Evolutionary conservation across 92 coral and sea anemone species (phyloP).

Genomic region (Phenganax stokvisi): DNA sequence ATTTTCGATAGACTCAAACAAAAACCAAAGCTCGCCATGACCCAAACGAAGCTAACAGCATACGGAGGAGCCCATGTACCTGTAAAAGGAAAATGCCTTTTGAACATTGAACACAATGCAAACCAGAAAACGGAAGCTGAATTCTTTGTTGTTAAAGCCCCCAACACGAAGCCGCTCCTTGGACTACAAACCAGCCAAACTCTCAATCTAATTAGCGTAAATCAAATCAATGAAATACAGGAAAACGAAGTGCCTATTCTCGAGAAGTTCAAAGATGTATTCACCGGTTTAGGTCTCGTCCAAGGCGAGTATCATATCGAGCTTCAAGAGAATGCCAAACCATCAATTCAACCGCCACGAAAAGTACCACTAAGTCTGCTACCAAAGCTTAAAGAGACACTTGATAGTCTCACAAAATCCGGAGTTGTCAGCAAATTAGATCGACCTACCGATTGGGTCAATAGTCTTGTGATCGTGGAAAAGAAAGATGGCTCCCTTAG

Average conservation of each 20-base stretch:
- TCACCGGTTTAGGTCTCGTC: constrained; percentile 49
- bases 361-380: constrained; percentile 41
- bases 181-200: constrained; percentile 42
- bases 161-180: constrained; percentile 38
- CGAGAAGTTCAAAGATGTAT: constrained; percentile 38
- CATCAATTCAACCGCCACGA: constrained; percentile 49
- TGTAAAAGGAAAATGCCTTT: constrained; percentile 33
- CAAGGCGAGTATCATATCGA: constrained; percentile 51
- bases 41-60: constrained; percentile 42
- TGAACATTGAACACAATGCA: constrained; percentile 28
- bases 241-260: constrained; percentile 6
- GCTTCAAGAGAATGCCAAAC: constrained; percentile 37
- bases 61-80: constrained; percentile 44
- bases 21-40: constrained; percentile 27
- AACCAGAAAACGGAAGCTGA: constrained; percentile 15
- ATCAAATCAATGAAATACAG: constrained; percentile 15
- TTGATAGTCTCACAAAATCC: constrained; percentile 29
- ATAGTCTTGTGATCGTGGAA: constrained; percentile 49
- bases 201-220: constrained; percentile 31
- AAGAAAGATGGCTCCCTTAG: constrained; percentile 47
- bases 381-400: constrained; percentile 37
- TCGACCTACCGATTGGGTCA: constrained; percentile 58
- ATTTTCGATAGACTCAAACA: neutral
- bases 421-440: constrained; percentile 46
- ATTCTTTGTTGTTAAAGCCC: constrained; percentile 39